Conservation (phyloP, 1,140 invertebrate species). For the Drosophila bipectinata region DNA sequence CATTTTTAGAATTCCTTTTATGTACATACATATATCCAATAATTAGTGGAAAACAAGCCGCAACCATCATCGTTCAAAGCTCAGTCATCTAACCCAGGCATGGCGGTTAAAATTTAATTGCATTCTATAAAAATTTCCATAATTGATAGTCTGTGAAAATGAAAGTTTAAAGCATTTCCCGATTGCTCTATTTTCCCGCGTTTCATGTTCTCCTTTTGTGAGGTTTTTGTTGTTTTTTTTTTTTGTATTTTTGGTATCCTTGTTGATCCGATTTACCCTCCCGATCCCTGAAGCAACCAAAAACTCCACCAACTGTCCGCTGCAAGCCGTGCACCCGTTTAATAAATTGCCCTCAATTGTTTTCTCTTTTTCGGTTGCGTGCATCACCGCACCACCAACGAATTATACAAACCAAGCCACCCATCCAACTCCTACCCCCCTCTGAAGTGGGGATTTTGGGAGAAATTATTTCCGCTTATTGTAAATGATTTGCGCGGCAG, state of each 20-base stretch:
- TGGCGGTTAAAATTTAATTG: background rate
- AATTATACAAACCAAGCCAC: background rate
- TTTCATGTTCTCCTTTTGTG: slow-evolving; percentile 21
- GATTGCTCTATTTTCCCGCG: slow-evolving; percentile 17
- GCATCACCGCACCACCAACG: slow-evolving; percentile 35
- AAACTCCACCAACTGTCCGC: slow-evolving; percentile 18
- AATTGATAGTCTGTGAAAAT: slow-evolving; percentile 21
- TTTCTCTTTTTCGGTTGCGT: slow-evolving; percentile 40
- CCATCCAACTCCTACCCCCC: slow-evolving; percentile 1
- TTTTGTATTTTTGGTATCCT: slow-evolving; percentile 1
- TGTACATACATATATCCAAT: background rate
- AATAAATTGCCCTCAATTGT: slow-evolving; percentile 46
- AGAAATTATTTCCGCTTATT: slow-evolving; percentile 53
- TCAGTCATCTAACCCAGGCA: background rate
- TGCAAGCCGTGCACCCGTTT: slow-evolving; percentile 38
- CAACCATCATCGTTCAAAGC: background rate
- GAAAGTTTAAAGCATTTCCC: slow-evolving; percentile 35
- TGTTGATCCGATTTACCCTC: slow-evolving; percentile 5
- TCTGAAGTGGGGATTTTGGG: slow-evolving; percentile 23
- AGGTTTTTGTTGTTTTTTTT: slow-evolving; percentile 18
- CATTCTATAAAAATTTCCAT: slow-evolving; percentile 24
- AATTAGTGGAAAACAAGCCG: background rate
- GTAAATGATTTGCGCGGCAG: slow-evolving; percentile 37
- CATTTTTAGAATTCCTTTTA: too few relatives aligned
- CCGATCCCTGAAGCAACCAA: background rate